Evolutionary conservation across 2,888 invertebrate genomes (phyloP), one percentile per base, ranked within the genome.

Genomic region (Ophion slaviceki): DNA sequence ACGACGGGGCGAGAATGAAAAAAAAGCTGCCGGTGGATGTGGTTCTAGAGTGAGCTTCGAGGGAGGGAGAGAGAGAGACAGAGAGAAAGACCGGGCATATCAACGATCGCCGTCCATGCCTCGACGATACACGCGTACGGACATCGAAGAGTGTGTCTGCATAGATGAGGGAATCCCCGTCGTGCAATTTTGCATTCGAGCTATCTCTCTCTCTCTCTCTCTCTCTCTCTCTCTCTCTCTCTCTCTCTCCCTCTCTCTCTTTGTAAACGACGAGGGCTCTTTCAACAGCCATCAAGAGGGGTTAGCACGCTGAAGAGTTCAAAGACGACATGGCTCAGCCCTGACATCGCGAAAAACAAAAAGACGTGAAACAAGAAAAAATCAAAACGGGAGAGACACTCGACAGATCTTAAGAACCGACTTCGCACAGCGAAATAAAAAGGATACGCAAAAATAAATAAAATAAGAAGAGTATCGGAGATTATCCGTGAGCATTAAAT

Each of bases 151-250:
- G 24, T 40, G 32, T 75, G 24, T 20, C 5, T 68, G 32, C 20
- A 47, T 59, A 61, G 40, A 45, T 85, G 47, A 47, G 81, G 70
- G 81, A 77, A 82, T 64, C 84, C 87, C 81, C 86, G 86, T 71
- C 83, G 78, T 71, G 86, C 75, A 85, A 85, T 88, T 87, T 84
- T 83, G 84, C 87, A 87, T 86, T 88, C 80, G 28, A 40, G 14
- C 70, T 57, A 2, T 10, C 20, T 67, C 45, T 67, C 20, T 32
- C 36, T 77, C n/a, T 61, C 36, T n/a, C 20, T 17, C 28, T 68
- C 24, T 11, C 2, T 10, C 20, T 67, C 45, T 67, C 20, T 32
- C 36, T n/a, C 20, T 17, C 28, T 68, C 20, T 11, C 2, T 2
- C 57, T 57, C 28, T 57, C 24, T 24, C 6, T 47, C 14, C 14